Evolutionary conservation across 1,140 invertebrate species (phyloP).

Genomic region (Achroia grisella): DNA sequence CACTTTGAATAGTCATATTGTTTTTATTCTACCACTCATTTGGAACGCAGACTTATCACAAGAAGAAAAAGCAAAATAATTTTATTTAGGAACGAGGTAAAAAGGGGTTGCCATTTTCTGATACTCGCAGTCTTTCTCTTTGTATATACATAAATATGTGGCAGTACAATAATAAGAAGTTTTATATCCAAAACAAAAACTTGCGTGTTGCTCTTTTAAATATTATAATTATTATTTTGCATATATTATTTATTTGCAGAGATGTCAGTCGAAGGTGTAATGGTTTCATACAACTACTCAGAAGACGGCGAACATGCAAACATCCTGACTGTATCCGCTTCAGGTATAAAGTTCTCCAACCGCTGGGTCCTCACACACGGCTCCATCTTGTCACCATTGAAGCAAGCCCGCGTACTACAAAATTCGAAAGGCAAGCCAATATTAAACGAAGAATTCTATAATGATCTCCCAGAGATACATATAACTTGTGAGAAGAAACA

Average conservation of each 20-base stretch:
- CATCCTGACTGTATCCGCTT: conserved; percentile 60
- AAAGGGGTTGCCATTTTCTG: too few species aligned
- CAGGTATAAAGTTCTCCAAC: conserved; percentile 70
- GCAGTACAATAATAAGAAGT: too few species aligned
- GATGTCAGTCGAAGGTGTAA: conserved; percentile 58
- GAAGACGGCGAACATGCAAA: conserved; percentile 49
- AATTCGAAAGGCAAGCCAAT: conserved; percentile 50
- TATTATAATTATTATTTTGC: too few species aligned
- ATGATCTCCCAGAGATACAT: conserved; percentile 56
- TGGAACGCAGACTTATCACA: too few species aligned
- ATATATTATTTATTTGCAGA: conserved; percentile 11
- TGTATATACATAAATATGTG: too few species aligned
- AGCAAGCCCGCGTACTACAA: conserved; percentile 45
- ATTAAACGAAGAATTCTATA: conserved; percentile 55
- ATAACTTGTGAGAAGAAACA: conserved; percentile 51
- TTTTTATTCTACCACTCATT: too few species aligned
- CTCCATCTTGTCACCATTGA: conserved; percentile 61
- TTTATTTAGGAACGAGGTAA: too few species aligned
- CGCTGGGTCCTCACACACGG: conserved; percentile 74
- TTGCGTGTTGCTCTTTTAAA: too few species aligned
- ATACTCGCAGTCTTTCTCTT: too few species aligned
- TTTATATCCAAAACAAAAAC: too few species aligned
- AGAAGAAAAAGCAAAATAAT: too few species aligned
- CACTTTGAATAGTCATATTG: too few species aligned
- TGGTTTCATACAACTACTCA: conserved; percentile 64